phyloP scores from a whole-genome alignment of 2,113 vertebrate genomes.

The Sula dactylatra region DNA sequence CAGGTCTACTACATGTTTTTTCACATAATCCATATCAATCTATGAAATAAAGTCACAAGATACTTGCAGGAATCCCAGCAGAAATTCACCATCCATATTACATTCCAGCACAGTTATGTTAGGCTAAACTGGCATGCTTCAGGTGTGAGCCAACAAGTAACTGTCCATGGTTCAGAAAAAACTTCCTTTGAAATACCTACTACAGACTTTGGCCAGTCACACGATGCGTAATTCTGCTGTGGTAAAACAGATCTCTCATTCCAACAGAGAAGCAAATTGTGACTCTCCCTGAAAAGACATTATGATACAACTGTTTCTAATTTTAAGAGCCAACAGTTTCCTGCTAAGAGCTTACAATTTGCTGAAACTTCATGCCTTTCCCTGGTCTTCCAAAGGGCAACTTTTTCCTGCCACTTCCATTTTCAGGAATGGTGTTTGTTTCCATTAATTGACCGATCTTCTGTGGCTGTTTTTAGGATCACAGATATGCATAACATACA shows the following conservation, averaged over 20 bases:
- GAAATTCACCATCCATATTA: rapidly evolving
- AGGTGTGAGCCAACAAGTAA: not conserved
- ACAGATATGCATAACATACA: not conserved
- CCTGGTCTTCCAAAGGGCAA: not conserved
- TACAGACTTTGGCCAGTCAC: not conserved
- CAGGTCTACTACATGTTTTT: not conserved
- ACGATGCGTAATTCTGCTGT: not conserved
- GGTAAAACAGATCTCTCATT: not conserved
- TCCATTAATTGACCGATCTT: not conserved
- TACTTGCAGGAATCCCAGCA: not conserved
- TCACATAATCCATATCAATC: not conserved
- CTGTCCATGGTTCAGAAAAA: not conserved
- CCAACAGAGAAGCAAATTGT: not conserved
- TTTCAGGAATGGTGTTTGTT: not conserved
- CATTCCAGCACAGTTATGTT: not conserved
- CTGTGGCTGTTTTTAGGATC: not conserved
- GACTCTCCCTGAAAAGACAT: not conserved
- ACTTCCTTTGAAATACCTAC: not conserved
- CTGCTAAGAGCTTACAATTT: not conserved
- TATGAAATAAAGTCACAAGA: not conserved
- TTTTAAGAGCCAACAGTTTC: not conserved
- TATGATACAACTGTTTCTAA: not conserved
- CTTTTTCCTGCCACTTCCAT: not conserved
- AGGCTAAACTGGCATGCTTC: not conserved
- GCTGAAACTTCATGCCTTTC: not conserved